Evolutionary conservation across 2,888 invertebrate genomes (phyloP), one percentile per base, ranked within the genome.

Genomic region (Acrocyrtus sp.): DNA sequence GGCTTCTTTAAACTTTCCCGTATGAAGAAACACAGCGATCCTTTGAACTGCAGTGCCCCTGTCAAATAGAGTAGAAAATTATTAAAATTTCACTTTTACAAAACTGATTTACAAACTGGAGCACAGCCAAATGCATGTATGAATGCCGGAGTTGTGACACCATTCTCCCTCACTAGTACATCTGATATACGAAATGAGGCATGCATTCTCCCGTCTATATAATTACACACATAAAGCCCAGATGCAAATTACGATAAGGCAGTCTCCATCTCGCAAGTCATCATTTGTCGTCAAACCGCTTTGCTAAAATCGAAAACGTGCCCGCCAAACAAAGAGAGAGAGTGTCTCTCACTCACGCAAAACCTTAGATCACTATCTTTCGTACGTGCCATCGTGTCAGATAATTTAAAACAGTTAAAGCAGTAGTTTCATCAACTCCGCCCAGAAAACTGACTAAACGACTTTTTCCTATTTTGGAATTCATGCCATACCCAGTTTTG

Each of bases 21-120:
- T 88, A 54, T 92, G 88, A 84, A 97, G 86, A 76, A 89, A 86
- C 82, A 88, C 90, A 84, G 96, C 95, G 79, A 96, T 91, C 81
- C 89, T 91, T 83, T 91, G 90, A 92, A 97, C 94, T 72, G 95
- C 94, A 82, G 92, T 91, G 75, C 89, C 58, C 89, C 84, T 95
- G 96, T 85, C 57, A 85, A 85, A 78, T 80, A 82, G 82, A 80
- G 78, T 79, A 79, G 80, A 77, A 77, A 75, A 74, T 54, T 74
- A 60, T 78, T 73, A 74, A 75, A 76, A 78, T 80, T 63, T 73
- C 27, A 39, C 26, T 60, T n/a, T n/a, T n/a, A n/a, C 41, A 47
- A 57, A 62, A 62, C 50, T 62, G 62, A 56, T 67, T 56, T 51
- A 53, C 56, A 61, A 61, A 66, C 61, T 67, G 66, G 72, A 66